Conservation (phyloP, 2,888 invertebrate species). For the Andrena flavipes region DNA sequence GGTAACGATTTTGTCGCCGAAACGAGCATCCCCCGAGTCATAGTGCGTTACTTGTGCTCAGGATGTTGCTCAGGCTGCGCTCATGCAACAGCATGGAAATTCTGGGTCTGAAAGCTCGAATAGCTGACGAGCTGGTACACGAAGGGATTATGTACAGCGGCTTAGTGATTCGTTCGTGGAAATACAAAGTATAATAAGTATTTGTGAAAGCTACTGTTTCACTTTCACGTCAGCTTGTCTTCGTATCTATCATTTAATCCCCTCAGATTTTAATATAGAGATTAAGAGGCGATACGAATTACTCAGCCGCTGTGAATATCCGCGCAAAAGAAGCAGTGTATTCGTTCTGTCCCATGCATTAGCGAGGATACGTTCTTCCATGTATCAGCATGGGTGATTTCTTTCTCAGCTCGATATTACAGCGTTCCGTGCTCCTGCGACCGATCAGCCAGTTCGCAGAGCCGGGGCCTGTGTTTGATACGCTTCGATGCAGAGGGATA, state of each 20-base stretch:
- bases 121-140: conserved; percentile 21
- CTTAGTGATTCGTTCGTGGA: background rate
- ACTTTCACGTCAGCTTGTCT: too few species aligned
- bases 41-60: too few species aligned
- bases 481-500: conserved; percentile 56
- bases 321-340: background rate
- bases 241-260: too few species aligned
- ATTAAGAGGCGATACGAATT: background rate
- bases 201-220: too few species aligned
- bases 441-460: conserved; percentile 32
- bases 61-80: too few species aligned
- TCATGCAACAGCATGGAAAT: conserved; percentile 22
- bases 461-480: conserved; percentile 41
- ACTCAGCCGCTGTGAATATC: background rate
- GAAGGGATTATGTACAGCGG: conserved; percentile 17
- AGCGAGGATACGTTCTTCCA: conserved; percentile 36
- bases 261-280: too few species aligned
- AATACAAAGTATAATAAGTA: too few species aligned
- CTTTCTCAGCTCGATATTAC: conserved; percentile 35
- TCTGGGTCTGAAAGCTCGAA: conserved; percentile 29
- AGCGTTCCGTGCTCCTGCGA: conserved; percentile 17
- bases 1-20: conserved; percentile 16
- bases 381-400: background rate
- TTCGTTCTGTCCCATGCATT: conserved; percentile 22
- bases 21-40: background rate